phyloP scores from a whole-genome alignment of 2,113 vertebrate genomes.

The Nymphicus hollandicus region DNA sequence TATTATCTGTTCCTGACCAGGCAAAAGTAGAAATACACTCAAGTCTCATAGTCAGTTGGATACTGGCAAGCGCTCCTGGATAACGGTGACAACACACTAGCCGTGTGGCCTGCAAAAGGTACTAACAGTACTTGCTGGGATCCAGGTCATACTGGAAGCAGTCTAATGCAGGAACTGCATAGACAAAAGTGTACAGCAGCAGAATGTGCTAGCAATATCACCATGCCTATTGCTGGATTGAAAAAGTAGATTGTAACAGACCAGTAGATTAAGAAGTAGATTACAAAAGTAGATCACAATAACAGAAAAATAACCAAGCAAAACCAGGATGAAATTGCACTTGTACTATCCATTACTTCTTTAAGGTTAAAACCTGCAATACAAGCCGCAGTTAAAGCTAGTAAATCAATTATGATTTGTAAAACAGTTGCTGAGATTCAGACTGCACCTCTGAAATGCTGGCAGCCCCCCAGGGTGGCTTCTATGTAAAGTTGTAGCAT shows the following conservation, averaged over 20 bases:
- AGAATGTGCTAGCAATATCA: background rate
- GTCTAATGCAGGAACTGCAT: background rate
- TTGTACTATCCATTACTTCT: background rate
- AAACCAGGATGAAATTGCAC: background rate
- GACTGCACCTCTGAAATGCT: background rate
- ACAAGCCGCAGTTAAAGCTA: background rate
- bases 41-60: background rate
- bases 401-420: background rate
- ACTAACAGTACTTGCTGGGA: background rate
- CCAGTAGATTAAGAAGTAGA: background rate
- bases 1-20: background rate
- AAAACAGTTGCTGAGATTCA: background rate
- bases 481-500: background rate
- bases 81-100: background rate
- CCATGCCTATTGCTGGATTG: background rate
- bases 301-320: background rate
- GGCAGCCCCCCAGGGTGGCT: background rate
- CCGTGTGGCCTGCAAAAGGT: background rate
- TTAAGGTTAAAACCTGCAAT: background rate
- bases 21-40: conserved; percentile 1
- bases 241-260: background rate
- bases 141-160: background rate
- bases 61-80: background rate
- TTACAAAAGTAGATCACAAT: background rate
- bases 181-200: background rate